Evolutionary conservation across 2,797 vertebrate genomes (phyloP).

Genomic region (Anomalospiza imberbis): DNA sequence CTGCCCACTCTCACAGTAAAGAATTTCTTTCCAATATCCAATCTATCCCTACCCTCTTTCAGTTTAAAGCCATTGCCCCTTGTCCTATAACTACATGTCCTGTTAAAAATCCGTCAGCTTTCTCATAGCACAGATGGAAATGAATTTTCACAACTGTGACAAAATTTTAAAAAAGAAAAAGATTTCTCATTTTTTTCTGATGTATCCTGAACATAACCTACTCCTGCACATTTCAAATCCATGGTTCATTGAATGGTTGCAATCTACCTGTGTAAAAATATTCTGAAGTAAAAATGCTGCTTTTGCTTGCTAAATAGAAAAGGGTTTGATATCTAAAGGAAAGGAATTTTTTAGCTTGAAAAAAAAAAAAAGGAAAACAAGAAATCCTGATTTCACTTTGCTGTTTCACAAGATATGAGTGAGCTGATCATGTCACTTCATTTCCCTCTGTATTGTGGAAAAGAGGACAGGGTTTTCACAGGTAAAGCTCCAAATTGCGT

Average conservation of each 20-base stretch:
- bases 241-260: fast-evolving
- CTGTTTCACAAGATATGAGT: neutral
- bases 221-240: neutral
- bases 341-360: neutral
- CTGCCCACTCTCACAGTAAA: fast-evolving
- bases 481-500: neutral
- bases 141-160: neutral
- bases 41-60: neutral
- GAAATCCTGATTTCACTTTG: neutral
- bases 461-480: neutral
- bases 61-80: neutral
- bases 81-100: neutral
- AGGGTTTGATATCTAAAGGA: neutral
- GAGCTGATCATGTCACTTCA: neutral
- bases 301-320: neutral
- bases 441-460: neutral
- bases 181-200: neutral
- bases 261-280: neutral
- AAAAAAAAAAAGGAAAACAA: too few relatives aligned
- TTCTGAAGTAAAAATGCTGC: neutral
- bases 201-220: neutral
- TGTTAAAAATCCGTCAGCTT: neutral
- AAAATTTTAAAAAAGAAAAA: neutral
- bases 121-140: neutral
- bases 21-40: neutral